These are phyloP conservation scores for Aurelia sp. DNA, from an alignment of 30 jellyfish, hydroid and myxozoan genomes.

Conservation along the genomic window DNA sequence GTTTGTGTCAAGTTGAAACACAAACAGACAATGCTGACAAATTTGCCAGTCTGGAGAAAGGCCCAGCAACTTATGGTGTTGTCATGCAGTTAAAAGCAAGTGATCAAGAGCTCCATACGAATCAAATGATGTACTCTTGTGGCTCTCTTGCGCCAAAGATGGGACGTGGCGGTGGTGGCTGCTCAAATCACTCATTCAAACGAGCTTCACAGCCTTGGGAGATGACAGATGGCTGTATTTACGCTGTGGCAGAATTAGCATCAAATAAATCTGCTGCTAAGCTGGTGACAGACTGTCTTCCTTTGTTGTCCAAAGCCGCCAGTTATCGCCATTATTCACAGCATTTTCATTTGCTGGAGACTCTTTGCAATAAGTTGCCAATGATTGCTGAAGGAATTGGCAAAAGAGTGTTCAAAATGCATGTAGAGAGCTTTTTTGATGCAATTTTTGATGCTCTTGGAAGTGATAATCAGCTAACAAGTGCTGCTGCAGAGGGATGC, in stretches of 20 bases:
- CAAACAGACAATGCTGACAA: conserved; percentile 89
- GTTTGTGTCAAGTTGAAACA: conserved; percentile 57
- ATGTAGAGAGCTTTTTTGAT: conserved; percentile 80
- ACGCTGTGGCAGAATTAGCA: conserved; percentile 81
- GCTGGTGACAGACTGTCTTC: conserved; percentile 66
- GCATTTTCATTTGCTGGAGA: conserved; percentile 84
- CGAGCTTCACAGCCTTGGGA: conserved; percentile 99
- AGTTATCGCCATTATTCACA: conserved; percentile 79
- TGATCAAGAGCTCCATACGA: conserved; percentile 81
- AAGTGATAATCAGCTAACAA: conserved; percentile 90
- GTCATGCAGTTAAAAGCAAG: conserved; percentile 82
- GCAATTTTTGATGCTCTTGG: conserved; percentile 77
- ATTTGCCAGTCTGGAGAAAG: conserved; percentile 95
- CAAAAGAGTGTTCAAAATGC: conserved; percentile 78
- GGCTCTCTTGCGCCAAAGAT: conserved; percentile 99
- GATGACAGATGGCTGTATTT: conserved; percentile 95
- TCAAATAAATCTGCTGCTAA: conserved; percentile 33
- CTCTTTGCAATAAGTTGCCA: conserved; percentile 77
- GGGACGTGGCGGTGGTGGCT: conserved; percentile 98
- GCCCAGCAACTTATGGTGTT: conserved; percentile 95
- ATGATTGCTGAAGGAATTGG: conserved; percentile 87
- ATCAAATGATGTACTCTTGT: conserved; percentile 98
- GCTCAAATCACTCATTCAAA: conserved; percentile 89
- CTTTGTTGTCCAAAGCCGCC: conserved; percentile 76
- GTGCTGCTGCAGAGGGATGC: conserved; percentile 93